Percentiles rank a stretch among this genome's conserved stretches.
phyloP scores from a whole-genome alignment of 2,113 vertebrate species.

The Cynocephalus volans region DNA sequence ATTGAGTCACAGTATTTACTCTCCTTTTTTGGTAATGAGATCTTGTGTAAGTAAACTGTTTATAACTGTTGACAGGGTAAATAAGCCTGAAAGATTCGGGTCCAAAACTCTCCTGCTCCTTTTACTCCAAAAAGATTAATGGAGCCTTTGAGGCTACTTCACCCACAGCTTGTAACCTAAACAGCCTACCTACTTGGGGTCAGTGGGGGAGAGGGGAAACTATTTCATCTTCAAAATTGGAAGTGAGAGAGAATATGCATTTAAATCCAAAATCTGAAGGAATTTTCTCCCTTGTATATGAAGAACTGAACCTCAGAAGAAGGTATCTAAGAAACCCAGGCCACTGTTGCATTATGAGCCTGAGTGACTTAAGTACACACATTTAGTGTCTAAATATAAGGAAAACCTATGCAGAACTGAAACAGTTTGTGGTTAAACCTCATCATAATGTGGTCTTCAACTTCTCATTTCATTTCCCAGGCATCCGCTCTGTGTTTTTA shows the following conservation, averaged over 20 bases:
- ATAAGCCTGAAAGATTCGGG: conserved; percentile 4
- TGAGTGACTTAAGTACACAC: background rate
- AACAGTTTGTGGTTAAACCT: conserved; percentile 78
- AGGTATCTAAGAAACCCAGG: conserved; percentile 7
- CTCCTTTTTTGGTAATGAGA: conserved; percentile 42
- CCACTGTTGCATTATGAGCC: background rate
- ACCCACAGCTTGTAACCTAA: background rate
- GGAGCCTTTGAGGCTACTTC: background rate
- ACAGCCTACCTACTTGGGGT: background rate
- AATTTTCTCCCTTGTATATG: conserved; percentile 12
- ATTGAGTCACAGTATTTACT: conserved; percentile 37
- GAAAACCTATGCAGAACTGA: conserved; percentile 72
- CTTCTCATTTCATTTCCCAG: conserved; percentile 78
- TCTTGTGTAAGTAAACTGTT: conserved; percentile 5
- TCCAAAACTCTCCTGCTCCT: conserved; percentile 16
- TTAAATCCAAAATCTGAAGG: conserved; percentile 28
- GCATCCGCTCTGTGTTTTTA: conserved; percentile 64
- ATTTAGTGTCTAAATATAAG: conserved; percentile 18
- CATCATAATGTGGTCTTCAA: conserved; percentile 79
- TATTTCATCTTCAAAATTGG: conserved; percentile 36
- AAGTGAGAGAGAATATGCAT: background rate
- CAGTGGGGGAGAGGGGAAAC: background rate
- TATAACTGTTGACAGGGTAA: conserved; percentile 28
- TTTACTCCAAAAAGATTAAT: conserved; percentile 10
- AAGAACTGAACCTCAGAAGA: conserved; percentile 57